These are phyloP conservation scores for Acanthaster planci DNA, from an alignment of 35 echinoderm and acorn worm genomes.

Conservation along the genomic window DNA sequence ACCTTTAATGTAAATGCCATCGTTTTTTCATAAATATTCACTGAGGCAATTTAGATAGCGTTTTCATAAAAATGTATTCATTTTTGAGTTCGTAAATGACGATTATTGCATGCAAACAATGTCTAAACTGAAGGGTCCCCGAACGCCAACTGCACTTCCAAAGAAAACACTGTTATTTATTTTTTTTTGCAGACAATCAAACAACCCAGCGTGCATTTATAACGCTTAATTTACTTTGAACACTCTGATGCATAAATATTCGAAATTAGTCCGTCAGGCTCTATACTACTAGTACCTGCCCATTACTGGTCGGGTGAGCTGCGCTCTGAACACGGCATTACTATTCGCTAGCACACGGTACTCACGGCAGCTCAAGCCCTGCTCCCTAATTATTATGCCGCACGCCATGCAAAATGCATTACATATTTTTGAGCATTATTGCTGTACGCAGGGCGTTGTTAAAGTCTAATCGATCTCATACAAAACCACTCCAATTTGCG, in stretches of 20 bases:
- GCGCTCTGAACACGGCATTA: background rate
- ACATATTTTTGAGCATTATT: slow-evolving; percentile 29
- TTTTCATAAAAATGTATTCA: too few species aligned
- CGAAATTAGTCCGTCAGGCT: background rate
- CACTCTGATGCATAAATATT: background rate
- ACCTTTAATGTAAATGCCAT: too few species aligned
- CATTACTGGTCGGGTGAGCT: background rate
- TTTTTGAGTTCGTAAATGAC: too few species aligned
- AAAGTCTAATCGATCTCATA: slow-evolving; percentile 23
- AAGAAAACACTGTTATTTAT: too few species aligned
- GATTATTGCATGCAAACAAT: too few species aligned
- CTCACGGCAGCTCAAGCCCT: background rate
- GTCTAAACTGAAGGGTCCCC: too few species aligned
- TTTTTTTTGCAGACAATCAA: too few species aligned
- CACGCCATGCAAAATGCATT: background rate
- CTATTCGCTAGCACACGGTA: slow-evolving; percentile 5
- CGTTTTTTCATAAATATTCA: too few species aligned
- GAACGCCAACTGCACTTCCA: too few species aligned
- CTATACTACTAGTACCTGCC: background rate
- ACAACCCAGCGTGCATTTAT: background rate
- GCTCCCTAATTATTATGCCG: slow-evolving; percentile 1
- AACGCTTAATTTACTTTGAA: background rate
- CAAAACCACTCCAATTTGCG: slow-evolving; percentile 31
- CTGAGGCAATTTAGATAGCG: too few species aligned
- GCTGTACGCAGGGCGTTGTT: slow-evolving; percentile 26